Evolutionary conservation across 37 sponge, comb jelly and placozoan species (phyloP).

Genomic region (Chondrilla cf. caribensis): DNA sequence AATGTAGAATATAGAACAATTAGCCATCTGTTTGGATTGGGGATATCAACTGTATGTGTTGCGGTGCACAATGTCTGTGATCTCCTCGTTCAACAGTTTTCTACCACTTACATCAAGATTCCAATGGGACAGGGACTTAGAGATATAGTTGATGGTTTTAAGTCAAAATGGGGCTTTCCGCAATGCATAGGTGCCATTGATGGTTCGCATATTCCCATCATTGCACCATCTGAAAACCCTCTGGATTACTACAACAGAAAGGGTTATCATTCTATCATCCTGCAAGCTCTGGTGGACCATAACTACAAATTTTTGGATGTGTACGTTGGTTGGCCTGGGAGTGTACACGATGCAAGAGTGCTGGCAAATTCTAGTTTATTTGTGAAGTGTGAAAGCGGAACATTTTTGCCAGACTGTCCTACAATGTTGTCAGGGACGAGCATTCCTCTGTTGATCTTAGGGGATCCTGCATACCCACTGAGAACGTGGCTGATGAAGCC

Average conservation of each 20-base stretch:
- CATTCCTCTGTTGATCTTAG: conserved; percentile 32
- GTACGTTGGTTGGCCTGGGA: conserved; percentile 25
- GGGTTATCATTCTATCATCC: conserved; percentile 1
- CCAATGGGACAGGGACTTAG: conserved; percentile 10
- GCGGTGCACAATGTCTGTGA: background rate
- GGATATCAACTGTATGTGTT: conserved; percentile 11
- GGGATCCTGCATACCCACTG: conserved; percentile 55
- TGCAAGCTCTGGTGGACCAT: conserved; percentile 25
- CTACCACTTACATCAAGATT: background rate
- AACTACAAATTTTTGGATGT: conserved; percentile 14
- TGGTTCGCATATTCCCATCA: conserved; percentile 10
- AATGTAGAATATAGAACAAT: conserved; percentile 25
- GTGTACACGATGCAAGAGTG: conserved; percentile 32
- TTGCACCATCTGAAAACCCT: background rate
- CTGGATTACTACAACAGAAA: conserved; percentile 21
- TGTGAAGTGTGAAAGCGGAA: background rate
- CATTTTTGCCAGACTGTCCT: background rate
- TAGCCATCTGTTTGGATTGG: conserved; percentile 24
- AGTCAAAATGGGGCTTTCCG: background rate
- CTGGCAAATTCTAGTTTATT: conserved; percentile 10
- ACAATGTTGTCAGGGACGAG: background rate
- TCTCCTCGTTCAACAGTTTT: background rate
- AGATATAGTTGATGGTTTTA: background rate
- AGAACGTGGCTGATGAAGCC: conserved; percentile 18
- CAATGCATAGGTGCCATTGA: conserved; percentile 27